phyloP scores from a whole-genome alignment of 2,113 vertebrate genomes.

The Xiphorhynchus elegans region DNA sequence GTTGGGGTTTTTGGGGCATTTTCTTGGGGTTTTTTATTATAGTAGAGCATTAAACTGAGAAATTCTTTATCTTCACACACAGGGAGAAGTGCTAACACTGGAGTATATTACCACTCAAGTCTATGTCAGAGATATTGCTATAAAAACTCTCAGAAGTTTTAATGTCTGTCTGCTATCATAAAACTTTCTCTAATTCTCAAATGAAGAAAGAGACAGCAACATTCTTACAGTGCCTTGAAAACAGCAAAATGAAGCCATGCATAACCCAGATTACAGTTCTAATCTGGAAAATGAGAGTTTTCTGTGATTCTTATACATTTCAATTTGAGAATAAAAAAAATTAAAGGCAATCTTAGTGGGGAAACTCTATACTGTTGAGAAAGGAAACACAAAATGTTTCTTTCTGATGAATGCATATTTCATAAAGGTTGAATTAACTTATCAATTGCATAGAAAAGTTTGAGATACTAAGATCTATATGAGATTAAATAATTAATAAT shows the following conservation, averaged over 20 bases:
- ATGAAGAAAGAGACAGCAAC: neutral
- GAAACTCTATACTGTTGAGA: neutral
- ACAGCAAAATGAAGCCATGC: neutral
- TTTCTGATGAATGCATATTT: neutral
- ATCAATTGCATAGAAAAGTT: neutral
- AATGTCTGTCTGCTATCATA: neutral
- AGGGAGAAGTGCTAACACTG: neutral
- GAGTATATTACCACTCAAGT: neutral
- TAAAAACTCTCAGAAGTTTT: neutral
- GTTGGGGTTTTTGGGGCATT: too few species aligned
- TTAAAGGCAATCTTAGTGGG: neutral
- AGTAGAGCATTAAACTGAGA: neutral
- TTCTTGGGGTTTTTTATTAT: neutral
- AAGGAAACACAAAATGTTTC: neutral
- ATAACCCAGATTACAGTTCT: neutral
- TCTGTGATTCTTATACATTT: neutral
- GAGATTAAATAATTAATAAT: neutral
- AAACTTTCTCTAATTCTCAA: neutral
- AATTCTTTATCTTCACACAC: neutral
- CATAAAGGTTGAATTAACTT: neutral
- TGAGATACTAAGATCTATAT: neutral
- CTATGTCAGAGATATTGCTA: neutral
- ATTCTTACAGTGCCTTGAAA: neutral
- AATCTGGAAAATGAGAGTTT: neutral
- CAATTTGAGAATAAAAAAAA: neutral